Evolutionary conservation across 2,797 vertebrate species (phyloP).

Genomic region (Florisuga fusca): DNA sequence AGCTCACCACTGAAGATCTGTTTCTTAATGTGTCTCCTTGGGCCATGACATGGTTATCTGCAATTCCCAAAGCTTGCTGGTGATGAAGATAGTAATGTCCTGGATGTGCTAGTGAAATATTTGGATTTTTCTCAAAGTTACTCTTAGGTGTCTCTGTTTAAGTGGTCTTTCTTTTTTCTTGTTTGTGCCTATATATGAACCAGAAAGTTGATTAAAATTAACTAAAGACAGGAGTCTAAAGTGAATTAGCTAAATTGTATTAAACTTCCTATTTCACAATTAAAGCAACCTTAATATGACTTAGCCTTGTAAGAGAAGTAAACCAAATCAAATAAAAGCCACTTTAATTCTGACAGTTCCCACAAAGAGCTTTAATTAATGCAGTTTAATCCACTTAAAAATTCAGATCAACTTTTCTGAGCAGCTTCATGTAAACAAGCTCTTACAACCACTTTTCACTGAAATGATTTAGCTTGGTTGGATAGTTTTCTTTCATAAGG

Average conservation of each 20-base stretch:
- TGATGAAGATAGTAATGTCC: neutral
- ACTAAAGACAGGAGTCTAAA: conserved; percentile 52
- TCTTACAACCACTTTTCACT: neutral
- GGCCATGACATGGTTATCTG: neutral
- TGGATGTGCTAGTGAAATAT: neutral
- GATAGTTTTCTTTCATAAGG: neutral
- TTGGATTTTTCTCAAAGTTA: neutral
- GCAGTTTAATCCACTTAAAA: conserved; percentile 57
- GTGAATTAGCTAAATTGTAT: conserved; percentile 53
- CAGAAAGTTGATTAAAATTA: conserved; percentile 53
- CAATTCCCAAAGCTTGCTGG: neutral
- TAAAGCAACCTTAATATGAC: conserved; percentile 44
- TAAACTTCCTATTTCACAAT: conserved; percentile 18
- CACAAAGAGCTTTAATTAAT: conserved; percentile 57
- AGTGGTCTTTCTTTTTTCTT: neutral
- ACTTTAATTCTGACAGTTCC: conserved; percentile 41
- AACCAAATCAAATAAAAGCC: conserved; percentile 62
- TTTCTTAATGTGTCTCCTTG: neutral
- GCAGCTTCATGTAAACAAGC: neutral
- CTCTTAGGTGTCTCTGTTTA: neutral
- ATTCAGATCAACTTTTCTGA: conserved; percentile 58
- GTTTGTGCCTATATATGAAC: neutral
- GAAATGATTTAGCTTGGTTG: neutral
- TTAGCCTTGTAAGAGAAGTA: conserved; percentile 55
- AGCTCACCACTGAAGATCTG: neutral